Evolutionary conservation across 2,888 invertebrate genomes (phyloP).

Genomic region (Theodoxus fluviatilis): DNA sequence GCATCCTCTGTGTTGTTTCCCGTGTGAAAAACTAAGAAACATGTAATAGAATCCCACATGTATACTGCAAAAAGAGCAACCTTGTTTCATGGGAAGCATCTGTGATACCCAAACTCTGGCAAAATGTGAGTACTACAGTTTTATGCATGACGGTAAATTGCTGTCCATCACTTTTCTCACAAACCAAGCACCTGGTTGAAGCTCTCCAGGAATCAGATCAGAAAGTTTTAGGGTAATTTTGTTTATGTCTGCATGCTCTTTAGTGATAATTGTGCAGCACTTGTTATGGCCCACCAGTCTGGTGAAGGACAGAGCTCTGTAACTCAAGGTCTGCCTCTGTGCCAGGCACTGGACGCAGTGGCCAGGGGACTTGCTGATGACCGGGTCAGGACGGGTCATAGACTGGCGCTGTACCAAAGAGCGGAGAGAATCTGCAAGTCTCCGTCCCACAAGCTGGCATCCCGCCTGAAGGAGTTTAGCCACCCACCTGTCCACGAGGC

Average conservation of each 20-base stretch:
- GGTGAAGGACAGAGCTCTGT: neutral
- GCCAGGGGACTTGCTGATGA: constrained; percentile 61
- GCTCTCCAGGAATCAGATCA: too few relatives aligned
- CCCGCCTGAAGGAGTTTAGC: constrained; percentile 48
- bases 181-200: too few relatives aligned
- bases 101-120: too few relatives aligned
- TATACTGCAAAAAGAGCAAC: too few relatives aligned
- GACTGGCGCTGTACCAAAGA: constrained; percentile 64
- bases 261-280: neutral
- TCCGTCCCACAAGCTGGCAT: constrained; percentile 46
- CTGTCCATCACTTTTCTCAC: neutral
- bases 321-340: constrained; percentile 18
- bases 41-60: too few relatives aligned
- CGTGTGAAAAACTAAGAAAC: too few relatives aligned
- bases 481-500: constrained; percentile 48
- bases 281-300: neutral
- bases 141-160: neutral
- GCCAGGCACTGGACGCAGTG: constrained; percentile 62
- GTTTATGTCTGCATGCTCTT: neutral
- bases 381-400: constrained; percentile 62
- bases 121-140: too few relatives aligned
- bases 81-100: too few relatives aligned
- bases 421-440: constrained; percentile 62
- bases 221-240: neutral
- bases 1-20: too few relatives aligned